These are phyloP conservation scores for Caenorhabditis sp. DNA, from an alignment of 2,888 invertebrate species.

Conservation along the genomic window DNA sequence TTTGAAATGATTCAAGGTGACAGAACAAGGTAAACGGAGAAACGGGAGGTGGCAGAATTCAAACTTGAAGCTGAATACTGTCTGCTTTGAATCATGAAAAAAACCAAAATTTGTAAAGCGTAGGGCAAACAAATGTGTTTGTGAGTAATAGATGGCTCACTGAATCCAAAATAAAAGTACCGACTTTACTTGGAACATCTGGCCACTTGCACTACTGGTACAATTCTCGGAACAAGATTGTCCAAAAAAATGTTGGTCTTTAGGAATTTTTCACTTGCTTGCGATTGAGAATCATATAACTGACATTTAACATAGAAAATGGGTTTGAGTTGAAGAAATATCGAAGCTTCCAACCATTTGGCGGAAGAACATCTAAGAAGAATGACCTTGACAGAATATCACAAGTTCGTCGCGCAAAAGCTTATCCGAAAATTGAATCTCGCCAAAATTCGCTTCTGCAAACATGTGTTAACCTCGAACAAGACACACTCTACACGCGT, in stretches of 20 bases:
- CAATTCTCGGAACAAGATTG: too few species aligned
- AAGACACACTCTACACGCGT: conserved; percentile 47
- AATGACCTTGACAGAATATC: neutral
- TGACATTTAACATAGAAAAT: too few species aligned
- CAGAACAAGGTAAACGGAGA: conserved; percentile 43
- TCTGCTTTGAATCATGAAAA: neutral
- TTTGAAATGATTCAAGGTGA: conserved; percentile 46
- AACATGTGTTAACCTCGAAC: conserved; percentile 43
- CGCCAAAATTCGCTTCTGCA: neutral
- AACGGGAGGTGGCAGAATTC: neutral
- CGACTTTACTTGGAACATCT: conserved; percentile 4
- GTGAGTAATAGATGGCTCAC: conserved; percentile 8
- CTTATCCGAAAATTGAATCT: neutral
- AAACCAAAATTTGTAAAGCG: neutral
- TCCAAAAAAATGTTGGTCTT: neutral
- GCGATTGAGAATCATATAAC: too few species aligned
- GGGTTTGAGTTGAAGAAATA: neutral
- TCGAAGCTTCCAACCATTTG: too few species aligned
- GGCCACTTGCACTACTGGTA: neutral
- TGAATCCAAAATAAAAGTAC: conserved; percentile 11
- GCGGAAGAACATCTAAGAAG: neutral
- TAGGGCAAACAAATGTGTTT: neutral
- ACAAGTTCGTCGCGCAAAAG: neutral
- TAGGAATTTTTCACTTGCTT: too few species aligned
- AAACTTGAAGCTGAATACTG: neutral